A percentile compares a stretch with the other conserved stretches of the same genome.
Evolutionary conservation across 1,140 invertebrate genomes (phyloP).

Genomic region (Apis laboriosa): DNA sequence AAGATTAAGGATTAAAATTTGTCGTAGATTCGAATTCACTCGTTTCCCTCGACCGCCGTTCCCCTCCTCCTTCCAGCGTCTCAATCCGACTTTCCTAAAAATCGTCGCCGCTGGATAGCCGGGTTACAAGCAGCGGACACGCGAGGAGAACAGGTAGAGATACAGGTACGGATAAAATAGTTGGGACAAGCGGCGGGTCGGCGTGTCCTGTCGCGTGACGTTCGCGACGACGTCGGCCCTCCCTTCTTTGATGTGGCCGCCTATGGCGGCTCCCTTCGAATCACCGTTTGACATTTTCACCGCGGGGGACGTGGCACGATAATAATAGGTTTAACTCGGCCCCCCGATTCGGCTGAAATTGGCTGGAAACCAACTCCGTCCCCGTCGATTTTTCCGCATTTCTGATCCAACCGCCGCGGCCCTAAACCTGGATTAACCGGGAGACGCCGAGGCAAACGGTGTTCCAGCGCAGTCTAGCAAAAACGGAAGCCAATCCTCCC

Average conservation of each 20-base stretch:
- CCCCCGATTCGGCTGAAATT: slow-evolving; percentile 60
- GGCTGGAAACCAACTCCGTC: slow-evolving; percentile 61
- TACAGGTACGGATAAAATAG: slow-evolving; percentile 53
- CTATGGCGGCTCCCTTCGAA: slow-evolving; percentile 25
- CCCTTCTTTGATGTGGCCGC: slow-evolving; percentile 60
- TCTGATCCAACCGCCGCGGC: slow-evolving; percentile 17
- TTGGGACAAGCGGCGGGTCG: slow-evolving; percentile 44
- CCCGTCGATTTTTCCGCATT: slow-evolving; percentile 59
- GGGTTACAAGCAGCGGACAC: neutral
- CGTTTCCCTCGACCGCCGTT: neutral
- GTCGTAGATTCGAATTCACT: too few relatives aligned
- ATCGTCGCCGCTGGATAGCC: slow-evolving; percentile 1
- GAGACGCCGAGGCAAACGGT: slow-evolving; percentile 49
- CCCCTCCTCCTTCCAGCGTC: neutral
- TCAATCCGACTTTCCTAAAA: slow-evolving; percentile 6
- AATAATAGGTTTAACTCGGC: slow-evolving; percentile 73
- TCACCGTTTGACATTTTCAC: slow-evolving; percentile 74
- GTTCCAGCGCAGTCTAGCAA: slow-evolving; percentile 55
- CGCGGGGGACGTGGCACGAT: slow-evolving; percentile 66
- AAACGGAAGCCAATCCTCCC: slow-evolving; percentile 60
- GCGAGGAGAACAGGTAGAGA: slow-evolving; percentile 37
- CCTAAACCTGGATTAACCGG: slow-evolving; percentile 47
- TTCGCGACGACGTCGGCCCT: slow-evolving; percentile 42
- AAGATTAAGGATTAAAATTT: too few relatives aligned
- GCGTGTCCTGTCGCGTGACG: slow-evolving; percentile 63